Conservation (phyloP, 2,113 vertebrate genomes). For the Chamaetylas fuelleborni region DNA sequence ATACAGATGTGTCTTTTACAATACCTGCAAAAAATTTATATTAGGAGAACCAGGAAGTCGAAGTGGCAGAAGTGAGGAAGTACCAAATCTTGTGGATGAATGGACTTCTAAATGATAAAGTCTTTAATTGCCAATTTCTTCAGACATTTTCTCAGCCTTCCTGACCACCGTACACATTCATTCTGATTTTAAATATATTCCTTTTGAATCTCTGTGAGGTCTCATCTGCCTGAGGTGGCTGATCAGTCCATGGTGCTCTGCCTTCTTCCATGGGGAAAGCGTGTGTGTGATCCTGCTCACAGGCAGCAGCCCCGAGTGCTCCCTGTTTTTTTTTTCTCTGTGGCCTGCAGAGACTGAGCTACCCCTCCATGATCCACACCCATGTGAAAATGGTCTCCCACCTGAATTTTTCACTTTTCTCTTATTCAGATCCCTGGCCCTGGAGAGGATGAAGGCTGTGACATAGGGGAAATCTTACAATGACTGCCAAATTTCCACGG, state of each 20-base stretch:
- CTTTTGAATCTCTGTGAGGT: not conserved
- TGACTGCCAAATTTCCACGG: not conserved
- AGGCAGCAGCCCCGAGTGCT: not conserved
- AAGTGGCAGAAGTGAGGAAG: not conserved
- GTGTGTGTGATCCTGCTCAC: rapidly evolving
- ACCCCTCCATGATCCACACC: not conserved
- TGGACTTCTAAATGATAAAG: not conserved
- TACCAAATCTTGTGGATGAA: not conserved
- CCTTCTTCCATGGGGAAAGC: rapidly evolving
- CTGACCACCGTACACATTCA: rapidly evolving
- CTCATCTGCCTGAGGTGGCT: not conserved
- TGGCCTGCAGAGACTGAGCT: not conserved
- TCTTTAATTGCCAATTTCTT: not conserved
- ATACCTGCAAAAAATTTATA: not conserved
- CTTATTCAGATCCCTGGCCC: not conserved
- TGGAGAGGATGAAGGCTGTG: not conserved
- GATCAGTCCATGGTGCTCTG: rapidly evolving
- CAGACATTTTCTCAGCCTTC: not conserved
- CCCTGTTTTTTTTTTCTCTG: not conserved
- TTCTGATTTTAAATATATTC: not conserved
- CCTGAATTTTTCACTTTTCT: not conserved
- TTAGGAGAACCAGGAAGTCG: not conserved
- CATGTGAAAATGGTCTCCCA: not conserved
- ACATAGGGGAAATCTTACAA: rapidly evolving
- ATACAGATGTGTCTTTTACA: not conserved